Base-by-base conservation (phyloP, 2,797 vertebrate genomes). In the Lepus oiostolus region DNA sequence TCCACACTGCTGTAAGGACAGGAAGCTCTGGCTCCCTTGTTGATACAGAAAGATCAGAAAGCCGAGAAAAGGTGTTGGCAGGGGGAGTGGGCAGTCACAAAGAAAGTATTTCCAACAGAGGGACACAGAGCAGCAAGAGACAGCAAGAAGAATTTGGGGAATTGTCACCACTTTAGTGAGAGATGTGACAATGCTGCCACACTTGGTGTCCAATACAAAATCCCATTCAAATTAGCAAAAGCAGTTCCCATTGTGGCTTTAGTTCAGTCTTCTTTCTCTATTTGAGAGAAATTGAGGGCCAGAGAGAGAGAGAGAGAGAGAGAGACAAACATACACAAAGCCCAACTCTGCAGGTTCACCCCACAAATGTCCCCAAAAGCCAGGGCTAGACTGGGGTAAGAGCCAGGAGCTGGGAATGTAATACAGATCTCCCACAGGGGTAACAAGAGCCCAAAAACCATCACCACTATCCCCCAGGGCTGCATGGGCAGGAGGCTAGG, bases 221-320 rank as follows among this genome's bases (percentile, higher is more conserved):
- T 70, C 74, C n/a, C 35, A 19, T 63, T 85, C 67, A 70, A 54
- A 67, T 83, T 71, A 91, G 26, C 12, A 62, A 89, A 26, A 92
- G 16, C 2, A 42, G 82, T 75, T 89, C 9, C 32, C 19, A 28
- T 14, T 47, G 80, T 84, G 63, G 5, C 42, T 47, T 47, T 47
- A 47, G 42, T 47, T 47, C 42, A 47, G 42, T 47, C 42, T 47
- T 47, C 42, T 47, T 47, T 47, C 42, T 47, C 42, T 47, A 47
- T 47, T 47, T 47, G 42, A 47, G 8, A 47, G 42, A 47, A 47
- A 47, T 47, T 47, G 42, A 47, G 42, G 42, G 42, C 42, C 42
- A 47, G 8, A 47, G 42, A 47, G 42, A 47, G 42, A 47, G 8
- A 42, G 42, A 42, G 42, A 47, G 42, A 47, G 42, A 42, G 42